Evolutionary conservation across 2,888 invertebrate genomes (phyloP), one percentile per base, ranked within the genome.

Genomic region (Brenthis ino): DNA sequence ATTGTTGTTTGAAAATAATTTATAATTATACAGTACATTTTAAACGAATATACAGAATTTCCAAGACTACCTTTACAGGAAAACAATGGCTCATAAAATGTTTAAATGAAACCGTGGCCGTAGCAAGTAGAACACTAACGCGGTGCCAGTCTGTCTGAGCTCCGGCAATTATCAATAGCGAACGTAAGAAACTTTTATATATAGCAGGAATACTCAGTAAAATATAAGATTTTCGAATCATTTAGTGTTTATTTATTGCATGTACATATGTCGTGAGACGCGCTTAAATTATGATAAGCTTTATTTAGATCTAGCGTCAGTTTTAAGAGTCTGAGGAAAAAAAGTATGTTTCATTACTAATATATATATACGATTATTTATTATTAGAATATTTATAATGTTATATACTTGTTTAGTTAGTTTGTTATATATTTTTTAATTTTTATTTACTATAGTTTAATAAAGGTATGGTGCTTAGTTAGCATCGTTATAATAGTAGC

Each of bases 141-240:
- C 48, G 50, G 60, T 60, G 60, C 60, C 60, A 50, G 50, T 12
- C 16, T 60, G 50, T 60, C 60, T 60, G 60, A 43, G 37, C 11
- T 8, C 28, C 50, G 50, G 60, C n/a, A 50, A 60, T 50, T 50
- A 60, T 50, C 50, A 28, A 33, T 60, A 50, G 50, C 12, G 6
- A 50, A 50, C 48, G 60, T 33, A 60, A 58, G 43, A 47, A 50
- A 13, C 60, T n/a, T 33, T 50, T 50, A 43, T 43, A 43, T 43
- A 50, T 60, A 60, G 47, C 14, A 50, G 20, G 28, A 16, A 60
- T 28, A n/a, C n/a, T 50, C 5, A n/a, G 50, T 50, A 60, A 33
- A 16, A 50, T 50, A 16, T 16, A 50, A 12, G 6, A 50, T 33
- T 60, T 60, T 50, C 50, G 48, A 60, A 24, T 28, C 13, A 47